phyloP scores from a whole-genome alignment of 1,140 invertebrate genomes.

The Tachypleus tridentatus region DNA sequence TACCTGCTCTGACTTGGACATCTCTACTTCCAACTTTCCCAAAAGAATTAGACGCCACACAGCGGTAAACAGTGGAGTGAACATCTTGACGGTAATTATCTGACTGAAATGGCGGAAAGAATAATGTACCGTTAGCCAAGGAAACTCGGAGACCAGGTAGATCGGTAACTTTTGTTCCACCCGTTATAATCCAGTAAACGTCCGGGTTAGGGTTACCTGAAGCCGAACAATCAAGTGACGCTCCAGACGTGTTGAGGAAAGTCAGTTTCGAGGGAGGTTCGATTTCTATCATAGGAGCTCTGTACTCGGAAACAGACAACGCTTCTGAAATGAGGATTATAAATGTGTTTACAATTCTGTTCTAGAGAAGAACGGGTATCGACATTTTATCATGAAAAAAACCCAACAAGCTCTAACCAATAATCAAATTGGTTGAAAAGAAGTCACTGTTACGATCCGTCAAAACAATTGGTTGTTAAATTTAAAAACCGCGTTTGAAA shows the following conservation, averaged over 20 bases:
- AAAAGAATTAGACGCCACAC: constrained; percentile 31
- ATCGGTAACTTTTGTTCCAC: constrained; percentile 29
- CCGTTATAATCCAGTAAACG: constrained; percentile 32
- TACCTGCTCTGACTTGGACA: constrained; percentile 33
- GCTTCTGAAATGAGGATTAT: constrained; percentile 4
- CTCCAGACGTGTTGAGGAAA: constrained; percentile 34
- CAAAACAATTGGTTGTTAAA: no score
- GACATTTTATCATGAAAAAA: no score
- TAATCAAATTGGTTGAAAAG: no score
- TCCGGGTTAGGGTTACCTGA: constrained; percentile 32
- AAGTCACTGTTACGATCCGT: no score
- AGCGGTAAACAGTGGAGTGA: constrained; percentile 31
- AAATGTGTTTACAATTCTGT: no score
- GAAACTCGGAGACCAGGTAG: constrained; percentile 28
- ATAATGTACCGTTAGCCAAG: constrained; percentile 36
- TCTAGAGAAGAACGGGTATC: no score
- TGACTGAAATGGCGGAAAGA: constrained; percentile 83
- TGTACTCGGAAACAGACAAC: constrained; percentile 11
- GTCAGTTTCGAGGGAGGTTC: constrained; percentile 30
- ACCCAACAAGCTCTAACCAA: no score
- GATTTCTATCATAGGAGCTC: constrained; percentile 14
- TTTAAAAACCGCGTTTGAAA: no score
- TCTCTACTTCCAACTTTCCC: constrained; percentile 32
- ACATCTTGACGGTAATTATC: constrained; percentile 55
- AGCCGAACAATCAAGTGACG: constrained; percentile 31